These are phyloP conservation scores for Pseudopipra pipra DNA, from an alignment of 2,113 vertebrate species.

Conservation along the genomic window DNA sequence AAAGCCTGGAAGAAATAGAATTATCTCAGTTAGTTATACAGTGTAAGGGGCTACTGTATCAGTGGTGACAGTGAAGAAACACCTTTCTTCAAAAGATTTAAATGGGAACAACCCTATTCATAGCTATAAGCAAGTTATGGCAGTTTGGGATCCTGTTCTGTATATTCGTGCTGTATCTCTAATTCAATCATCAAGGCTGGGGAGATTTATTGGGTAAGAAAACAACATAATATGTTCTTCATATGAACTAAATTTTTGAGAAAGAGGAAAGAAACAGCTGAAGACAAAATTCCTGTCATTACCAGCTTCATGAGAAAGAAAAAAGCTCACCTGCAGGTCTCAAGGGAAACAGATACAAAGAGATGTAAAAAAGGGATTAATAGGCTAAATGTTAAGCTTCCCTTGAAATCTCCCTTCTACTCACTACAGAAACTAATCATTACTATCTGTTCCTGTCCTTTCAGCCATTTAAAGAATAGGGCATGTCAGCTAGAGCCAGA, in stretches of 20 bases:
- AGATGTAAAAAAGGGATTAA: not conserved
- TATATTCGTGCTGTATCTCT: not conserved
- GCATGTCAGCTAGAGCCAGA: not conserved
- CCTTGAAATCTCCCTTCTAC: not conserved
- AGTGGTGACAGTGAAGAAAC: not conserved
- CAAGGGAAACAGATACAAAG: not conserved
- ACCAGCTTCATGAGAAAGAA: not conserved
- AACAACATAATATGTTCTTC: not conserved
- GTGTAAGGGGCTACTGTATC: not conserved
- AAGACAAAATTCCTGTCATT: not conserved
- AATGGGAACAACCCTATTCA: not conserved
- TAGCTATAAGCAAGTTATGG: not conserved
- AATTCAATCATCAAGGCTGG: not conserved
- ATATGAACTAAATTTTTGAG: not conserved
- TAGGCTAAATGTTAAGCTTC: not conserved
- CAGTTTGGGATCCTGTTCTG: not conserved
- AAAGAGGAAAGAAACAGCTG: not conserved
- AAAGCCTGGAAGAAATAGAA: not conserved
- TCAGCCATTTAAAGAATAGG: not conserved
- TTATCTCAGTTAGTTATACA: not conserved
- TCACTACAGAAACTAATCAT: not conserved
- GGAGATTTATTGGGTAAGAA: not conserved
- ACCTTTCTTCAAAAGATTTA: not conserved
- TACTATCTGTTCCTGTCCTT: not conserved
- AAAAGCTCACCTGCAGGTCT: not conserved